Percentiles rank a stretch among this genome's conserved stretches.
These are phyloP conservation scores for Melolontha melolontha DNA, from an alignment of 2,888 invertebrate species.

Conservation along the genomic window DNA sequence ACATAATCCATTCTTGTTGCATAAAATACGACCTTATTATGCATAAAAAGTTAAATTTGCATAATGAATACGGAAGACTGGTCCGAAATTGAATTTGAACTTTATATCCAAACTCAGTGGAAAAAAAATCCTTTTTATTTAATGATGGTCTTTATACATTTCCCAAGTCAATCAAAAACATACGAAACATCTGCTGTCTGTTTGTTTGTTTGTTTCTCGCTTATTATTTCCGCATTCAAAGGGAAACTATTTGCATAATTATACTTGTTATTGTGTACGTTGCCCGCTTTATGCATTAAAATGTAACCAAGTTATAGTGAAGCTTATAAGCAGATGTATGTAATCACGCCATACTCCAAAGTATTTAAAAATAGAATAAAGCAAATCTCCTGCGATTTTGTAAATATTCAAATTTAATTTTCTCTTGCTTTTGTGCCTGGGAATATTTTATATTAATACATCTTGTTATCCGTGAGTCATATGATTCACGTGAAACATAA, in stretches of 20 bases:
- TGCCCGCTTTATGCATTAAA: neutral
- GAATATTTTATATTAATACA: neutral
- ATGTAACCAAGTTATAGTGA: neutral
- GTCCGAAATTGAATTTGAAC: constrained; percentile 2
- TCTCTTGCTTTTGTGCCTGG: constrained; percentile 7
- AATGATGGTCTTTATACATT: constrained; percentile 23
- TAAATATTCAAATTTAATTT: constrained; percentile 20
- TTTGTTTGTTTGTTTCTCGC: constrained; percentile 20
- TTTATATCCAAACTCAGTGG: constrained; percentile 12
- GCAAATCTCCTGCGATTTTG: neutral
- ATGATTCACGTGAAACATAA: too few species aligned
- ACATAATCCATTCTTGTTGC: too few species aligned
- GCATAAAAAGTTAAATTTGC: neutral
- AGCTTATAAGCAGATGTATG: constrained; percentile 5
- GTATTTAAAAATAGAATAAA: neutral
- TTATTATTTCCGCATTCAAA: constrained; percentile 29
- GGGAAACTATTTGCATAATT: constrained; percentile 32
- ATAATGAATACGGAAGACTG: constrained; percentile 13
- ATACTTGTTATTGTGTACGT: constrained; percentile 3
- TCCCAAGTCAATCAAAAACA: constrained; percentile 31
- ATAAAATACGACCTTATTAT: too few species aligned
- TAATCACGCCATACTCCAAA: neutral
- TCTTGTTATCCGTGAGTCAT: too few species aligned
- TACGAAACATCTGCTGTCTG: constrained; percentile 16
- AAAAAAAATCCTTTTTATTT: constrained; percentile 30